Percentiles rank a stretch among this genome's conserved stretches.
These are phyloP conservation scores for Drosophila fuyamai DNA, from an alignment of 1,140 invertebrate species.

Conservation along the genomic window DNA sequence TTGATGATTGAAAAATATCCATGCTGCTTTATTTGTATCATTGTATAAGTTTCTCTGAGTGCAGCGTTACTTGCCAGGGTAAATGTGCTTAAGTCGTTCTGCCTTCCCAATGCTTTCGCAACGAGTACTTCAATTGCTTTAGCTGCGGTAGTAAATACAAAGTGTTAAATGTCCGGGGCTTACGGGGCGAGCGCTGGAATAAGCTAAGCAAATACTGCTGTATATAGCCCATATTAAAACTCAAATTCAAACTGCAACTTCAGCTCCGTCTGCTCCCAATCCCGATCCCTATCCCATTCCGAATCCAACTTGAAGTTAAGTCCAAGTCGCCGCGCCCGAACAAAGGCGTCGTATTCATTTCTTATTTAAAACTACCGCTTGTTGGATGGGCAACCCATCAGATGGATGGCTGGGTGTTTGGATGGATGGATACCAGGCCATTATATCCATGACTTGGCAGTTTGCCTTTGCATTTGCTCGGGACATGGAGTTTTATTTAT, in stretches of 20 bases:
- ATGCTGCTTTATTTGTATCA: not conserved
- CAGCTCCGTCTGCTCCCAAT: slow-evolving; percentile 18
- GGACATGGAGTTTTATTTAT: slow-evolving; percentile 71
- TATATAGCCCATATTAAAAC: slow-evolving; percentile 61
- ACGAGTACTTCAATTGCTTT: slow-evolving; percentile 41
- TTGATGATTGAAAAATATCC: too few relatives aligned
- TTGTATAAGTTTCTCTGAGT: slow-evolving; percentile 5
- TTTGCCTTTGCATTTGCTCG: slow-evolving; percentile 9
- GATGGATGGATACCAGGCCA: slow-evolving; percentile 42
- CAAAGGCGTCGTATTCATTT: slow-evolving; percentile 72
- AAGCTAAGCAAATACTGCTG: slow-evolving; percentile 57
- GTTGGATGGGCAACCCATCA: slow-evolving; percentile 10
- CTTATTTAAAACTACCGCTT: slow-evolving; percentile 71
- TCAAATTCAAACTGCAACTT: slow-evolving; percentile 41
- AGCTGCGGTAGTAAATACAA: slow-evolving; percentile 67
- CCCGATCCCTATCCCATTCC: slow-evolving; percentile 14
- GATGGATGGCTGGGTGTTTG: slow-evolving; percentile 35
- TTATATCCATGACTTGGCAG: slow-evolving; percentile 42
- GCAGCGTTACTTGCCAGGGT: slow-evolving; percentile 50
- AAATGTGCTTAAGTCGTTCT: slow-evolving; percentile 64
- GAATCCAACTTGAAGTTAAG: slow-evolving; percentile 42
- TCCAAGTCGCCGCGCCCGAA: slow-evolving; percentile 54
- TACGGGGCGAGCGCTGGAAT: slow-evolving; percentile 16
- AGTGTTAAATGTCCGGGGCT: slow-evolving; percentile 70
- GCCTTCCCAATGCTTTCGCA: slow-evolving; percentile 25